Evolutionary conservation across 2,888 invertebrate genomes (phyloP).

Genomic region (Steinernema scapterisci): DNA sequence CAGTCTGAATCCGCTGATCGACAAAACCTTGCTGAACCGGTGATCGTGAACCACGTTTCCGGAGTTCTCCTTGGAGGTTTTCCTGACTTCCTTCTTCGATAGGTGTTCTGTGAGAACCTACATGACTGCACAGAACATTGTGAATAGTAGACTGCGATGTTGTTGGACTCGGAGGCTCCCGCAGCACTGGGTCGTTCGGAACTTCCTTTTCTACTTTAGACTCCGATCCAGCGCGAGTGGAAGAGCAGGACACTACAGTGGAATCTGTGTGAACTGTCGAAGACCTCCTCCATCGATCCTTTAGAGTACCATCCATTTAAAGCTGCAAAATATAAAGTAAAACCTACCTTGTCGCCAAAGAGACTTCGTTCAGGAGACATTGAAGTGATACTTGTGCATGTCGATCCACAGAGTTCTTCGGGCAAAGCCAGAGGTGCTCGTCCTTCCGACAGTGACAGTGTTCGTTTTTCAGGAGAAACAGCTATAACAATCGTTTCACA

Average conservation of each 20-base stretch:
- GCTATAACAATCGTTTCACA: slow-evolving; percentile 35
- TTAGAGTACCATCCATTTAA: neutral
- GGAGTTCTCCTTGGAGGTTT: neutral
- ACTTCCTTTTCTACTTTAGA: neutral
- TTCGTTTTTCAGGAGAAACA: slow-evolving; percentile 34
- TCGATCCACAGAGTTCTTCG: slow-evolving; percentile 56
- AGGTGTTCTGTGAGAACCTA: neutral
- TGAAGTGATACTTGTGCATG: slow-evolving; percentile 38
- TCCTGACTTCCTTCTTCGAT: too few species aligned
- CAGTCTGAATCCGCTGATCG: slow-evolving; percentile 5
- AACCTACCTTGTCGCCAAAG: slow-evolving; percentile 29
- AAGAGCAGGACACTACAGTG: slow-evolving; percentile 1
- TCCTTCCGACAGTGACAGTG: slow-evolving; percentile 35
- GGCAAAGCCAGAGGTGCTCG: slow-evolving; percentile 58
- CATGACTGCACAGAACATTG: slow-evolving; percentile 6
- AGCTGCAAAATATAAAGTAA: too few species aligned
- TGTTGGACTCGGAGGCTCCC: slow-evolving; percentile 14
- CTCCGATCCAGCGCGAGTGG: slow-evolving; percentile 3
- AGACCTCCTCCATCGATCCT: slow-evolving; percentile 20
- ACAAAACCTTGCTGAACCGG: neutral
- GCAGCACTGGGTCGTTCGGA: neutral
- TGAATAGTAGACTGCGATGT: slow-evolving; percentile 15
- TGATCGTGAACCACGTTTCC: neutral
- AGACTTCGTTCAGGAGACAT: slow-evolving; percentile 37
- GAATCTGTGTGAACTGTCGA: slow-evolving; percentile 18